A percentile compares a stretch with the other conserved stretches of the same genome.
Conservation (phyloP, 2,797 vertebrate genomes). For the Pitangus sulphuratus region DNA sequence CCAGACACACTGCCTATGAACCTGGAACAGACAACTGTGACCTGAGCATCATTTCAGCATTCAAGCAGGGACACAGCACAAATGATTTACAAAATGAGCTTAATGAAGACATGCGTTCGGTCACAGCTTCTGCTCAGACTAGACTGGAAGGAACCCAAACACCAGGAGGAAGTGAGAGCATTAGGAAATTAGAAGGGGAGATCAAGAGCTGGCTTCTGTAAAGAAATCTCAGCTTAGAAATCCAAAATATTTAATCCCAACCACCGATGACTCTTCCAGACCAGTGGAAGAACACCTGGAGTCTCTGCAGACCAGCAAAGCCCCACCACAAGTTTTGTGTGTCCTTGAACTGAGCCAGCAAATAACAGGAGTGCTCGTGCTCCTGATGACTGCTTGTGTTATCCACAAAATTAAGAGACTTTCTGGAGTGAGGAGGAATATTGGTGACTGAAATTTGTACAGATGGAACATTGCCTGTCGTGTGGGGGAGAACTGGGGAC, state of each 20-base stretch:
- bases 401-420: not conserved
- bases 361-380: not conserved
- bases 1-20: not conserved
- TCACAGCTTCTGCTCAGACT: constrained; percentile 25
- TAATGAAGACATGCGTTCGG: not conserved
- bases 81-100: not conserved
- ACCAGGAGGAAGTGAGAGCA: not conserved
- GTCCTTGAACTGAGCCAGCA: not conserved
- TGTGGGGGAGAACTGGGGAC: constrained; percentile 1
- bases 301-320: not conserved
- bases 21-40: not conserved
- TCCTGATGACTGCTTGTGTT: not conserved
- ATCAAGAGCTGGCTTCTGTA: not conserved
- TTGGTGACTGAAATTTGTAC: not conserved
- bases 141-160: not conserved
- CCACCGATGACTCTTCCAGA: not conserved
- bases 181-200: not conserved
- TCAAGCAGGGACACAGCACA: not conserved
- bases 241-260: not conserved
- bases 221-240: not conserved
- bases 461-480: not conserved
- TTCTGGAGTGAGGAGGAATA: not conserved
- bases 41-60: not conserved
- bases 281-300: not conserved
- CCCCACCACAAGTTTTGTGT: not conserved